These are phyloP conservation scores for Dendrolimus pini DNA, from an alignment of 2,888 invertebrate genomes.

Conservation along the genomic window DNA sequence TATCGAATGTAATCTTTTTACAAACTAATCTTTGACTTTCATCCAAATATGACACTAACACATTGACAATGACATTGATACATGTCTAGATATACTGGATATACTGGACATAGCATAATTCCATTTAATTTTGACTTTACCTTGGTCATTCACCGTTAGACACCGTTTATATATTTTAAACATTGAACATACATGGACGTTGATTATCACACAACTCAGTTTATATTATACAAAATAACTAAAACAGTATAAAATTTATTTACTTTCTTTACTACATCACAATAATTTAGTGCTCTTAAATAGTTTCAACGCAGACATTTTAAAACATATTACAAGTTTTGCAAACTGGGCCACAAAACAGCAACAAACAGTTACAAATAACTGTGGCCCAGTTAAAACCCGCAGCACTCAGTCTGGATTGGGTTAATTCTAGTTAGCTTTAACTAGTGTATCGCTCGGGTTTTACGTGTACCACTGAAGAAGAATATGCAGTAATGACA, in stretches of 20 bases:
- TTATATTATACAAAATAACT: neutral
- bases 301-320: constrained; percentile 1
- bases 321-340: constrained; percentile 4
- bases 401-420: neutral
- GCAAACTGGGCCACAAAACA: constrained; percentile 6
- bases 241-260: neutral
- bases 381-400: constrained; percentile 1
- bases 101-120: no score
- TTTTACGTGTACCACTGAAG: neutral
- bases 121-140: no score
- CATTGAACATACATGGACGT: no score
- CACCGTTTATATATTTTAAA: no score
- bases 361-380: constrained; percentile 5
- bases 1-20: no score
- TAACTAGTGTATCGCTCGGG: neutral
- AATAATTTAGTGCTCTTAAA: constrained; percentile 7
- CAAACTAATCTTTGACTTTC: no score
- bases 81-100: no score
- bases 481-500: neutral
- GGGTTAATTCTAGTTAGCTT: neutral
- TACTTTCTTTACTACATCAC: constrained; percentile 2
- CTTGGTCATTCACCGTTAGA: no score
- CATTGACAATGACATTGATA: no score
- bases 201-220: no score
- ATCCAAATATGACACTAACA: no score